Percentiles rank a stretch among this genome's conserved stretches.
Evolutionary conservation across 2,888 invertebrate genomes (phyloP).

Genomic region (Cheilosia vulpina): DNA sequence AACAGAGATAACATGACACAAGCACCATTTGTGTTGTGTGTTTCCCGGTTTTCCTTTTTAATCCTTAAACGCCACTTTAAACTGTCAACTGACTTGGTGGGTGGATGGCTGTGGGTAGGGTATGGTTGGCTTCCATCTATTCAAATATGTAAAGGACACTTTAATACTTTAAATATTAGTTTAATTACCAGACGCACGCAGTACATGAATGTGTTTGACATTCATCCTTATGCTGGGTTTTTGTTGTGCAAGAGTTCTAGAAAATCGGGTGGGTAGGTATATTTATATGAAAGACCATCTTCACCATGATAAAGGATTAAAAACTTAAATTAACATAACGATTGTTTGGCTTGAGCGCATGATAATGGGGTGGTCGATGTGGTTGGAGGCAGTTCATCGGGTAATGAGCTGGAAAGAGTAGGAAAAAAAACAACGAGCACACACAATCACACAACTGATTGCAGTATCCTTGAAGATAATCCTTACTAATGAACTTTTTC

Average conservation of each 20-base stretch:
- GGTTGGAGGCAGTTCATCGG: constrained; percentile 38
- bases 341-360: constrained; percentile 46
- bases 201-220: constrained; percentile 51
- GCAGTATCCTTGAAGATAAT: constrained; percentile 49
- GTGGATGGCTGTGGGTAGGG: neutral
- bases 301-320: constrained; percentile 64
- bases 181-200: constrained; percentile 51
- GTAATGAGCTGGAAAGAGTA: constrained; percentile 49
- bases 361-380: constrained; percentile 30
- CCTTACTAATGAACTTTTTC: constrained; percentile 67
- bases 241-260: constrained; percentile 24
- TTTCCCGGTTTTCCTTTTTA: constrained; percentile 53
- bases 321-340: constrained; percentile 70
- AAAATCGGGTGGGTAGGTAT: too few relatives aligned
- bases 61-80: constrained; percentile 73
- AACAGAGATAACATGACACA: constrained; percentile 72
- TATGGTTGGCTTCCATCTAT: neutral
- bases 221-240: constrained; percentile 50
- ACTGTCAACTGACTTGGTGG: constrained; percentile 50
- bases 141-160: constrained; percentile 54
- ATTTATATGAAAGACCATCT: constrained; percentile 1
- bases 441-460: constrained; percentile 12
- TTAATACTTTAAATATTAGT: constrained; percentile 66
- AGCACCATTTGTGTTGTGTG: constrained; percentile 60
- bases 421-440: neutral